These are phyloP conservation scores for Sarcophaga bullata DNA, from an alignment of 1,140 invertebrate genomes.

Conservation along the genomic window DNA sequence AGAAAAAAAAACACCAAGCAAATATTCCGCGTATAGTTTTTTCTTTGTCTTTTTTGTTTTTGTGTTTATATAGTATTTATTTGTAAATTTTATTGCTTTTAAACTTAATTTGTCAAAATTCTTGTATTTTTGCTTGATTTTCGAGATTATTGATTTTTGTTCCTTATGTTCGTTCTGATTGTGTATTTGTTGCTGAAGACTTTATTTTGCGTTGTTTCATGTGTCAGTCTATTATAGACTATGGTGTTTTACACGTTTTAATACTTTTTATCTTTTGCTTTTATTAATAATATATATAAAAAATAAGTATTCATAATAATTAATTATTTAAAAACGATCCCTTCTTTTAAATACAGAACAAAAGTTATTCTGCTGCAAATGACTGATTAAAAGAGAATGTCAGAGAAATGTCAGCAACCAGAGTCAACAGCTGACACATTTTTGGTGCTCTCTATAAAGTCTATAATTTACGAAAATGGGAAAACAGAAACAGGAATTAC, in stretches of 20 bases:
- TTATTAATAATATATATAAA: slow-evolving; percentile 13
- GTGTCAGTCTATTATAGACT: neutral
- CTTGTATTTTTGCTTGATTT: neutral
- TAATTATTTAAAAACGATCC: neutral
- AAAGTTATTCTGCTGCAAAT: slow-evolving; percentile 10
- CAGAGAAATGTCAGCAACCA: neutral
- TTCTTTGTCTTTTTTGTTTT: neutral
- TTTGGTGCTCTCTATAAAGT: no score
- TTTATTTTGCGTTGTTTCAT: neutral
- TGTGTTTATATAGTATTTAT: neutral
- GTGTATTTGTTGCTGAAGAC: neutral
- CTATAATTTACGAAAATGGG: no score
- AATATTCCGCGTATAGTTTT: neutral
- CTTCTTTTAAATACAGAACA: neutral
- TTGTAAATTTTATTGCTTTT: neutral
- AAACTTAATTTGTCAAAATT: neutral
- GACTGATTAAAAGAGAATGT: no score
- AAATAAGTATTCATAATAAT: slow-evolving; percentile 4
- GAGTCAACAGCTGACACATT: neutral
- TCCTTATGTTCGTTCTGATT: neutral
- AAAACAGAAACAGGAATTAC: no score
- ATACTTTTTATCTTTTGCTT: slow-evolving; percentile 11
- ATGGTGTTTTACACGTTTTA: neutral
- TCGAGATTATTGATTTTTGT: slow-evolving; percentile 10
- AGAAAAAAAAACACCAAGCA: neutral